Percentiles rank a stretch among this genome's conserved stretches.
phyloP scores from a whole-genome alignment of 1,140 invertebrate species.

The Drosophila serrata region DNA sequence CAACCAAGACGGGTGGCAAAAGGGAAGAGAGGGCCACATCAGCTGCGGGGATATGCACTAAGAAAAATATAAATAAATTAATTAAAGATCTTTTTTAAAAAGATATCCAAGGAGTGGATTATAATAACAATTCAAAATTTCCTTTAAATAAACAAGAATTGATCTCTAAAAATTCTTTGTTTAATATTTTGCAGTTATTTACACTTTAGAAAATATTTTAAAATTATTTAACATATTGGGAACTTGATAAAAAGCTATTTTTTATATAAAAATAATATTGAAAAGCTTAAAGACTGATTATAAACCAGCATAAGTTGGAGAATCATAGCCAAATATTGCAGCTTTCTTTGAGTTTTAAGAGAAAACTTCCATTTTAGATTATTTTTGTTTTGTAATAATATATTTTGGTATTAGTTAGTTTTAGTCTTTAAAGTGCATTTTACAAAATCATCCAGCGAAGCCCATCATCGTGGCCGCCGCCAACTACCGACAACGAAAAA shows the following conservation, averaged over 20 bases:
- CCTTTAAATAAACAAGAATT: neutral
- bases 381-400: neutral
- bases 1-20: constrained; percentile 20
- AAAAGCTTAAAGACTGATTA: neutral
- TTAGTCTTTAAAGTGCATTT: neutral
- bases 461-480: constrained; percentile 59
- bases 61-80: neutral
- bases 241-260: neutral
- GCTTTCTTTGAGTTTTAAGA: neutral
- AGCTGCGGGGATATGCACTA: neutral
- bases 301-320: accelerated
- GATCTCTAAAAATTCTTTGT: neutral
- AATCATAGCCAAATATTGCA: too few species aligned
- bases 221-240: neutral
- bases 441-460: constrained; percentile 41
- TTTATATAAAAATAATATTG: neutral
- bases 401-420: neutral
- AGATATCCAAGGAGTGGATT: too few species aligned
- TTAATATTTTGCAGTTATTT: neutral
- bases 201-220: neutral
- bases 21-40: neutral
- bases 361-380: accelerated
- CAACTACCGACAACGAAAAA: constrained; percentile 29
- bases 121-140: neutral
- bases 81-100: too few species aligned